phyloP scores from a whole-genome alignment of 2,113 vertebrate genomes.

The Ictalurus furcatus region DNA sequence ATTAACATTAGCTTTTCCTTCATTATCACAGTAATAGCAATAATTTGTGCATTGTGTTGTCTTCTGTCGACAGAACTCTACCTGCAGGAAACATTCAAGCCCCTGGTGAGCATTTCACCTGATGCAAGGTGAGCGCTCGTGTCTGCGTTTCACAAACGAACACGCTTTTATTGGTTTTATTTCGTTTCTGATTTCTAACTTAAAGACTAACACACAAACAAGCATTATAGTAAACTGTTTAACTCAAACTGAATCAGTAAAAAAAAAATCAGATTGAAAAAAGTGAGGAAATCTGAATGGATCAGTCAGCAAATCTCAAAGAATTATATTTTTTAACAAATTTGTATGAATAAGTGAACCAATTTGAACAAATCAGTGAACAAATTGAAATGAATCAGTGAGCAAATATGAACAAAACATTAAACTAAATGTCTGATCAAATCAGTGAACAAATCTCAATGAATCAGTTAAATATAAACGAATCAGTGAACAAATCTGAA shows the following conservation, averaged over 20 bases:
- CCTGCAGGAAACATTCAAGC: slow-evolving; percentile 98
- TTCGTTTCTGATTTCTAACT: not conserved
- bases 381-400: not conserved
- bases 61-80: slow-evolving; percentile 85
- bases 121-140: slow-evolving; percentile 86
- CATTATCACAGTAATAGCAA: not conserved
- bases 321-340: not conserved
- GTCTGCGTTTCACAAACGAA: not conserved
- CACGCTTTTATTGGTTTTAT: not conserved
- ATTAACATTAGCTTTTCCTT: not conserved
- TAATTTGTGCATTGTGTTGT: not conserved
- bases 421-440: not conserved
- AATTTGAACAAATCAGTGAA: not conserved
- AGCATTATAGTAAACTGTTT: not conserved
- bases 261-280: not conserved
- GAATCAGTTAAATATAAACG: not conserved
- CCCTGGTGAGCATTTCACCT: slow-evolving; percentile 97
- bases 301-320: not conserved
- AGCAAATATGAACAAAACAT: not conserved
- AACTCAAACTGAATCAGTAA: not conserved
- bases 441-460: not conserved
- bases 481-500: not conserved
- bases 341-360: not conserved
- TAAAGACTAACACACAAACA: not conserved
- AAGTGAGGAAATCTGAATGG: not conserved